Conservation (phyloP, 2,797 vertebrate genomes). For the Pipistrellus pygmaeus region DNA sequence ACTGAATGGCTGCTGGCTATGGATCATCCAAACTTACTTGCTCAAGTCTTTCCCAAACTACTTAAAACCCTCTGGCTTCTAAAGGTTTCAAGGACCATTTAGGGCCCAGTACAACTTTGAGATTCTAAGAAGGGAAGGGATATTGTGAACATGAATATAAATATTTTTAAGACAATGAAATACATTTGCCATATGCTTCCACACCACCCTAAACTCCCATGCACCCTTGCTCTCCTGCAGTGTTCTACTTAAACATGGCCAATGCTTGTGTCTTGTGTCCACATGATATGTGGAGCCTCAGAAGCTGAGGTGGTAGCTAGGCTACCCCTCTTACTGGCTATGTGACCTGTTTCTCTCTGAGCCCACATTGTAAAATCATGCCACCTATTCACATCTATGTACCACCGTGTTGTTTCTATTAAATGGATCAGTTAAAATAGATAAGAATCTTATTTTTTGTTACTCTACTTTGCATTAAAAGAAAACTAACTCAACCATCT, state of each 20-base stretch:
- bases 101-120: neutral
- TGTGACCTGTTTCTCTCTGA: neutral
- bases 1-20: neutral
- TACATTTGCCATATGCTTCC: neutral
- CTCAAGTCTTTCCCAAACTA: neutral
- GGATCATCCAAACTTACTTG: neutral
- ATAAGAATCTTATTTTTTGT: conserved; percentile 32
- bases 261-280: neutral
- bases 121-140: neutral
- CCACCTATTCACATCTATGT: neutral
- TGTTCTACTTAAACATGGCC: neutral
- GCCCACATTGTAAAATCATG: neutral
- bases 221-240: neutral
- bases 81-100: neutral
- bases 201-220: neutral
- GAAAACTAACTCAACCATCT: neutral
- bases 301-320: neutral
- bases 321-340: neutral
- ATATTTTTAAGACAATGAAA: conserved; percentile 31
- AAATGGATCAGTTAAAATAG: neutral
- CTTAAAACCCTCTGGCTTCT: neutral
- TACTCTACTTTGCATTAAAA: neutral
- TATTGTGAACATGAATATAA: neutral
- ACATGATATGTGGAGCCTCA: neutral
- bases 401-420: neutral